A percentile compares a stretch with the other conserved stretches of the same genome.
Conservation (phyloP, 1,140 invertebrate genomes). For the Lordiphosa clarofinis region DNA sequence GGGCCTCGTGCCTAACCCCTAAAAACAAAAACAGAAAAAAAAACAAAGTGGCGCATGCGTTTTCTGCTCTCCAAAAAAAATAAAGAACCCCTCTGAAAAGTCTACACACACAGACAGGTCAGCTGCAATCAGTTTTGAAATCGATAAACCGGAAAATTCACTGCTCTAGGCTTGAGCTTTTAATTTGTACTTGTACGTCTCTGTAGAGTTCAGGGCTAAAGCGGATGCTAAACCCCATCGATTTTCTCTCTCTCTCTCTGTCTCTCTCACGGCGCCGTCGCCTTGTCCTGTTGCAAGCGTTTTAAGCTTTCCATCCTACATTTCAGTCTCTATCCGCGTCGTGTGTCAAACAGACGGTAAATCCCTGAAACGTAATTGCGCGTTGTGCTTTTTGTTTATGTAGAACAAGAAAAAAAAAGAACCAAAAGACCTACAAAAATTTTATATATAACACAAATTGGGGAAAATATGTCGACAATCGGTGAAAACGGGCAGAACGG, state of each 20-base stretch:
- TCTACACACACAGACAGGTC: conserved; percentile 33
- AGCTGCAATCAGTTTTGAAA: conserved; percentile 51
- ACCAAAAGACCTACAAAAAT: not conserved
- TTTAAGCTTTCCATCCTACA: conserved; percentile 55
- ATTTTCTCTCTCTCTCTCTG: conserved; percentile 38
- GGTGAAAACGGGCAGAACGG: conserved; percentile 72
- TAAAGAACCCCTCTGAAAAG: not conserved
- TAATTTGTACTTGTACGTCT: conserved; percentile 4
- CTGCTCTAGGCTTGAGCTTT: conserved; percentile 38
- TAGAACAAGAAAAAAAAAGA: conserved; percentile 14
- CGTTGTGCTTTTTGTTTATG: conserved; percentile 38
- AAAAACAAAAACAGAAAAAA: conserved; percentile 12
- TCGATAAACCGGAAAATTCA: conserved; percentile 48
- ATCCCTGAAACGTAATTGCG: conserved; percentile 33
- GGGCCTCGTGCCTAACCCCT: conserved; percentile 18
- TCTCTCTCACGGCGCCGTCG: conserved; percentile 49
- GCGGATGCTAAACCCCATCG: conserved; percentile 64
- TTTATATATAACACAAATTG: conserved; percentile 5
- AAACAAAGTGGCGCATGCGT: conserved; percentile 50
- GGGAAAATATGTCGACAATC: conserved; percentile 49
- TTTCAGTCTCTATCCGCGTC: conserved; percentile 68
- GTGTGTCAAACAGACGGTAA: conserved; percentile 52
- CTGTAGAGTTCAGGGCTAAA: conserved; percentile 62
- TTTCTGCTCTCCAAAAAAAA: too few species aligned
- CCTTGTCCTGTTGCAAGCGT: conserved; percentile 44